Evolutionary conservation across 2,113 vertebrate genomes (phyloP).

Genomic region (Crotalus horridus): DNA sequence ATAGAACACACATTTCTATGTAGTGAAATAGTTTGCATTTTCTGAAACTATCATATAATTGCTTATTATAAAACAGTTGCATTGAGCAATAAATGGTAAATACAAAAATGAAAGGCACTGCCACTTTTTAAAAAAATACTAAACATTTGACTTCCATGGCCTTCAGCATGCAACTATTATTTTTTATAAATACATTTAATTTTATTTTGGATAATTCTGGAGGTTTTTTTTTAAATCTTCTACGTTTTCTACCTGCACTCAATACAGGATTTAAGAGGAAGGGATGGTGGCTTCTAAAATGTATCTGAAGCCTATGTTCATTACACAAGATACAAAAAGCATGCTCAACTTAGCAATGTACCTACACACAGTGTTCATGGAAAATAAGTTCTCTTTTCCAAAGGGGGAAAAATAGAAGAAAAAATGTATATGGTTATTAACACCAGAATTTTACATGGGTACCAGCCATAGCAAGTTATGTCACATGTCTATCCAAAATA

Average conservation of each 20-base stretch:
- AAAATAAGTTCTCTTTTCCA: conserved; percentile 67
- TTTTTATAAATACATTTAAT: conserved; percentile 65
- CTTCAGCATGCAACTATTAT: conserved; percentile 78
- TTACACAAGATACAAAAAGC: conserved; percentile 62
- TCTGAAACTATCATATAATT: conserved; percentile 44
- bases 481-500: conserved; percentile 88
- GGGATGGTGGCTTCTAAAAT: conserved; percentile 50
- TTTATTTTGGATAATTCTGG: conserved; percentile 57
- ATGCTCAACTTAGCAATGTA: conserved; percentile 56
- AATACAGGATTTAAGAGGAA: conserved; percentile 79
- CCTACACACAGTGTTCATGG: conserved; percentile 68
- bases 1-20: conserved; percentile 13
- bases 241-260: conserved; percentile 86
- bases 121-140: conserved; percentile 80
- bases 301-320: conserved; percentile 56
- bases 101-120: conserved; percentile 94
- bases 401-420: conserved; percentile 20
- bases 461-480: conserved; percentile 97
- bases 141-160: conserved; percentile 82
- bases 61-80: conserved; percentile 78
- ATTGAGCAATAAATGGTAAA: conserved; percentile 69
- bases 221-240: conserved; percentile 43
- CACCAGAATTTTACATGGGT: conserved; percentile 83
- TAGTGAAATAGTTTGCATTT: conserved; percentile 54
- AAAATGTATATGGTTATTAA: conserved; percentile 70